These are phyloP conservation scores for Channa argus DNA, from an alignment of 2,113 vertebrate genomes.

Conservation along the genomic window DNA sequence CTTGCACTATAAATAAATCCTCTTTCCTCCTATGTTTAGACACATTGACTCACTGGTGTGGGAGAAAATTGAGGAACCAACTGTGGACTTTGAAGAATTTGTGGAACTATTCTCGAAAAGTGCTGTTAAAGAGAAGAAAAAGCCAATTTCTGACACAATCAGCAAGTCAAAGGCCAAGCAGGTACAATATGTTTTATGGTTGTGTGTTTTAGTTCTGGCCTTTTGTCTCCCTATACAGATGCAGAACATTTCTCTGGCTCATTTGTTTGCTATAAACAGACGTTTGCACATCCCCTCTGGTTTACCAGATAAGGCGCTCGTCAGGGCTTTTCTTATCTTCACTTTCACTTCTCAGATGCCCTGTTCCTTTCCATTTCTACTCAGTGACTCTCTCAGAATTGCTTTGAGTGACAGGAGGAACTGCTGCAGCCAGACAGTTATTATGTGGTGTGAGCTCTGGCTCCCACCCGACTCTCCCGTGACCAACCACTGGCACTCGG, in stretches of 20 bases:
- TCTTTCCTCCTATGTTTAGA: slow-evolving; percentile 78
- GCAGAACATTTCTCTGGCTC: neutral
- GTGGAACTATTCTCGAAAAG: slow-evolving; percentile 96
- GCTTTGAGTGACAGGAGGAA: slow-evolving; percentile 76
- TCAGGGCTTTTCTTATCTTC: slow-evolving; percentile 30
- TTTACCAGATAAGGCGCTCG: slow-evolving; percentile 14
- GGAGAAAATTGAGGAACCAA: slow-evolving; percentile 94
- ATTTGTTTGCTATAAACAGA: slow-evolving; percentile 1
- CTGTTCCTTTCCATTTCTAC: slow-evolving; percentile 39
- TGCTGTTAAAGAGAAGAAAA: slow-evolving; percentile 96
- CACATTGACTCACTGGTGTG: slow-evolving; percentile 88
- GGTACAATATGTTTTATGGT: slow-evolving; percentile 73
- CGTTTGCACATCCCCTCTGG: neutral
- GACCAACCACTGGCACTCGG: slow-evolving; percentile 70
- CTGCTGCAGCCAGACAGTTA: slow-evolving; percentile 76
- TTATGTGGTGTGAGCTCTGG: slow-evolving; percentile 81
- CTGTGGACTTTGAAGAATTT: slow-evolving; percentile 95
- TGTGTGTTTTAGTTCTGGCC: neutral
- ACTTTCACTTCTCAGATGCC: slow-evolving; percentile 31
- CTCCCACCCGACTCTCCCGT: slow-evolving; percentile 72
- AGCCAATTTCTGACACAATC: slow-evolving; percentile 97
- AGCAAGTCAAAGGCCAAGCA: slow-evolving; percentile 96
- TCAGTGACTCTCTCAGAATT: slow-evolving; percentile 39
- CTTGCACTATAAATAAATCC: slow-evolving; percentile 21
- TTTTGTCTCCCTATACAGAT: neutral